Evolutionary conservation across 2,113 vertebrate species (phyloP).

Genomic region (Vidua chalybeata): DNA sequence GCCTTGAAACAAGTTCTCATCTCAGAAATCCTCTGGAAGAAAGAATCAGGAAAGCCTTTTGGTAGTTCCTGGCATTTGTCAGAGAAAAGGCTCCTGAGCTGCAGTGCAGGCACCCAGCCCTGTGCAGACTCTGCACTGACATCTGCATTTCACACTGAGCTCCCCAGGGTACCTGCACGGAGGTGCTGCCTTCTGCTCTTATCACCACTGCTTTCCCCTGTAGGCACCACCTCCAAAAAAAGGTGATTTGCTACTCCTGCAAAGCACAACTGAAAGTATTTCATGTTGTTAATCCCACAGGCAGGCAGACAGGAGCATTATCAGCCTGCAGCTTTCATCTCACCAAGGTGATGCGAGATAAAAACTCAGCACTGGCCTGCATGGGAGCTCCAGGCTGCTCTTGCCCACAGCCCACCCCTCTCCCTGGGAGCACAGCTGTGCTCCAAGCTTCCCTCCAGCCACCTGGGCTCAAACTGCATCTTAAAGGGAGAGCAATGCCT

Average conservation of each 20-base stretch:
- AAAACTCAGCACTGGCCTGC: background rate
- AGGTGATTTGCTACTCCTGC: background rate
- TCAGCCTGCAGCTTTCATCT: background rate
- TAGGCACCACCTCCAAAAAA: background rate
- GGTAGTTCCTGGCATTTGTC: background rate
- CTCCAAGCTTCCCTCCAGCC: background rate
- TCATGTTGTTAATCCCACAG: background rate
- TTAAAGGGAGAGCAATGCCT: background rate
- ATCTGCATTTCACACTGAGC: background rate
- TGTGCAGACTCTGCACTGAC: background rate
- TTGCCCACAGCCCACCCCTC: background rate
- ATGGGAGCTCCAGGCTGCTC: background rate
- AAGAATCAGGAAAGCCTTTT: background rate
- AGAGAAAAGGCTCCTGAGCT: background rate
- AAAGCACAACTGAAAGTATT: background rate
- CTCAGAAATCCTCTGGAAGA: constrained; percentile 40
- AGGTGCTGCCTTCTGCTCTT: background rate
- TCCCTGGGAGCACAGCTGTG: constrained; percentile 51
- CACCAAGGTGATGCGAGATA: background rate
- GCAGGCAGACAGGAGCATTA: background rate
- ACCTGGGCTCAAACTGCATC: constrained; percentile 21
- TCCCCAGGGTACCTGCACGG: background rate
- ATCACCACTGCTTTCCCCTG: background rate
- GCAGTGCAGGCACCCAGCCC: background rate
- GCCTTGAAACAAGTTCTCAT: constrained; percentile 64